phyloP scores from a whole-genome alignment of 2,888 invertebrate genomes.

The Mesorhabditis belari region DNA sequence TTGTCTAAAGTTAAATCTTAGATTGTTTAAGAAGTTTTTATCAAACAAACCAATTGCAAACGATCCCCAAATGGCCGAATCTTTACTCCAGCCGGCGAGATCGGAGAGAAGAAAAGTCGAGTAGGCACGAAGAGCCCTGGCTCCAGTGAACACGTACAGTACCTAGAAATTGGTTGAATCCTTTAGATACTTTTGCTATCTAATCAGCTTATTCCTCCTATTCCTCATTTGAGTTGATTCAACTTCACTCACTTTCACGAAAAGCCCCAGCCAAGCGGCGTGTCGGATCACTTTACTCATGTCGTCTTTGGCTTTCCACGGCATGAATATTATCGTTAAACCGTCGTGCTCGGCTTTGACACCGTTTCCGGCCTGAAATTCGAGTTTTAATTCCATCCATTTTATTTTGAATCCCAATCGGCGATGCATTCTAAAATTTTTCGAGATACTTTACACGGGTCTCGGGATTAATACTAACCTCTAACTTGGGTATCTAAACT shows the following conservation, averaged over 20 bases:
- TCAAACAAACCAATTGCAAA: background rate
- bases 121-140: constrained; percentile 26
- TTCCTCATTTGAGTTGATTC: background rate
- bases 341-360: constrained; percentile 6
- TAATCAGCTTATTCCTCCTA: background rate
- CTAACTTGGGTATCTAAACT: too few species aligned
- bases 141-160: constrained; percentile 36
- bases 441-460: too few species aligned
- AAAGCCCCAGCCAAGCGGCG: constrained; percentile 33
- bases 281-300: constrained; percentile 22
- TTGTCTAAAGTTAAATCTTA: too few species aligned
- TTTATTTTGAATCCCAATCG: too few species aligned
- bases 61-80: constrained; percentile 18
- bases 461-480: too few species aligned
- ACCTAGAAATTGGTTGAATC: constrained; percentile 4
- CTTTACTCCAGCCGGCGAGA: constrained; percentile 19
- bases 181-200: background rate
- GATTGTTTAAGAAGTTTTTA: too few species aligned
- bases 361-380: background rate
- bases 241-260: constrained; percentile 28
- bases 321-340: constrained; percentile 33
- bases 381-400: too few species aligned
- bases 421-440: too few species aligned
- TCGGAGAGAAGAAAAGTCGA: constrained; percentile 27
- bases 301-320: constrained; percentile 25